Evolutionary conservation across 2,797 vertebrate species (phyloP), one percentile per base, ranked within the genome.

Genomic region (Microcaecilia unicolor): DNA sequence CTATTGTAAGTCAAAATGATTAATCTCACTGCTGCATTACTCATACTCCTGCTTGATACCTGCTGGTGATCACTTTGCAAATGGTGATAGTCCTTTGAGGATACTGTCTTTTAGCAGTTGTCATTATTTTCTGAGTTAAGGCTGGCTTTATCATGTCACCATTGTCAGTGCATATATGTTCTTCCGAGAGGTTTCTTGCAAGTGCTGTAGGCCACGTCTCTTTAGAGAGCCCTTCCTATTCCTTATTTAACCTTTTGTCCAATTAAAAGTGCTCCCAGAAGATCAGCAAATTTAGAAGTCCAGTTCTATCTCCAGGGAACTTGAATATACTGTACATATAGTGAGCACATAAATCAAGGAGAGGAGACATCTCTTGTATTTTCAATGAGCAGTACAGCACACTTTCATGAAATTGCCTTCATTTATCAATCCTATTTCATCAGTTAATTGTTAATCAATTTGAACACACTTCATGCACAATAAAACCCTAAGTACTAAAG

Each of bases 351-450:
- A 40, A 61, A 25, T 34, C 35, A 63, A 25, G 31, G 15, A 50
- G 7, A 25, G 2, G 10, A 47, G 37, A 29, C 6, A 41, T 37
- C 25, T 63, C 25, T 11, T 44, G 15, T 27, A 54, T 39, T 59
- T 66, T 64, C 53, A 45, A 40, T 24, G 54, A 39, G 3, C 44
- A 62, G 6, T 30, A 11, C 18, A 44, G 44, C n/a, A n/a, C 5
- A 19, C 60, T 61, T 31, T 15, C 37, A 54, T 42, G 24, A 52
- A 68, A 71, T 37, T 29, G 45, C 9, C 64, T 67, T 37, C 9
- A 44, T 43, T 41, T 42, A 36, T 26, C 27, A 37, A 25, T 3
- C 10, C 18, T 53, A 47, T 42, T 61, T 58, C 28, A 58, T 30
- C 31, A 48, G 48, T 48, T 32, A 61, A 40, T 4, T 38, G 22